phyloP scores from a whole-genome alignment of 2,888 invertebrate genomes.

The Parelbella ahira region DNA sequence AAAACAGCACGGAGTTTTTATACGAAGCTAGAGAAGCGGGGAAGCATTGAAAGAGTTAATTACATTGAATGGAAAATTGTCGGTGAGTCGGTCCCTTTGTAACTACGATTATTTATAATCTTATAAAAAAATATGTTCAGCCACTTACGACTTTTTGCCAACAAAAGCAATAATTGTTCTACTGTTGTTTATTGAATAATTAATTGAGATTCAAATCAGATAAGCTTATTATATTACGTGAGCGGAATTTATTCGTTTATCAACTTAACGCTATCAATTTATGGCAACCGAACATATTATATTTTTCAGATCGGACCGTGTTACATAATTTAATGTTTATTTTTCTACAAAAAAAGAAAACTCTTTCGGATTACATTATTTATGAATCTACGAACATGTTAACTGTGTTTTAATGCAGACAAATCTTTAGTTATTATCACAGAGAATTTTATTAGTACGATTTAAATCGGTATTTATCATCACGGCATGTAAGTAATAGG shows the following conservation, averaged over 20 bases:
- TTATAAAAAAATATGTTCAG: constrained; percentile 21
- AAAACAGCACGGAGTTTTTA: constrained; percentile 10
- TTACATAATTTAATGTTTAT: too few relatives aligned
- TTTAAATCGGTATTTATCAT: too few relatives aligned
- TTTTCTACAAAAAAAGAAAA: too few relatives aligned
- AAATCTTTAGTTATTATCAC: too few relatives aligned
- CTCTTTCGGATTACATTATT: too few relatives aligned
- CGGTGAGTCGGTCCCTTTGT: constrained; percentile 21
- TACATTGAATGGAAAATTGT: constrained; percentile 24
- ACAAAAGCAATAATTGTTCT: constrained; percentile 25
- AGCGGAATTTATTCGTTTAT: constrained; percentile 23
- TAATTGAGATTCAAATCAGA: constrained; percentile 22
- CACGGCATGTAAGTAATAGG: not conserved
- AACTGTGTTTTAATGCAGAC: too few relatives aligned
- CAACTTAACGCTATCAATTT: constrained; percentile 19
- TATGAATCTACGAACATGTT: too few relatives aligned
- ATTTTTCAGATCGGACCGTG: too few relatives aligned
- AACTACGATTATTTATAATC: constrained; percentile 13
- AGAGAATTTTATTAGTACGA: too few relatives aligned
- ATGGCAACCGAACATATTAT: too few relatives aligned
- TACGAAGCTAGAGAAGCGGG: constrained; percentile 5
- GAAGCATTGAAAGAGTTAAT: constrained; percentile 11
- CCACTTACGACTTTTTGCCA: constrained; percentile 17
- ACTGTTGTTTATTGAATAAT: constrained; percentile 24
- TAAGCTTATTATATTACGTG: constrained; percentile 23